Conservation (phyloP, 2,113 vertebrate genomes). For the Pituophis catenifer region DNA sequence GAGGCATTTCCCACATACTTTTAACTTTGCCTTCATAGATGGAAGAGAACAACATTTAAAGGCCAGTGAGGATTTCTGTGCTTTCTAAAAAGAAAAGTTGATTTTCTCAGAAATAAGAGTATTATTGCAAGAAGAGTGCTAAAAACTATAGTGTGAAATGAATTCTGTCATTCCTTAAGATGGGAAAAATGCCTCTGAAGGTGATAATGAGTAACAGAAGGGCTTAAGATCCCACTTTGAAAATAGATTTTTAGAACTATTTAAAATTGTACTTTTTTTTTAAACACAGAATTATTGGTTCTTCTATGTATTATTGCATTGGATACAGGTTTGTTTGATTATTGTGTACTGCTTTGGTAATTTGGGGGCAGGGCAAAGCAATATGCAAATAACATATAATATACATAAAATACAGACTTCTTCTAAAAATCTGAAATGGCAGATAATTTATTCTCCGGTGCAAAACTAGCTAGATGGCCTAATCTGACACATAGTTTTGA, state of each 20-base stretch:
- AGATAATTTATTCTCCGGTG: neutral
- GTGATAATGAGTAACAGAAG: neutral
- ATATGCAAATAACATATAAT: neutral
- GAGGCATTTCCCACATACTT: neutral
- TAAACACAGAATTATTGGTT: neutral
- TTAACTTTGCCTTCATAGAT: neutral
- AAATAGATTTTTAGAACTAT: neutral
- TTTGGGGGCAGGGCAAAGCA: neutral
- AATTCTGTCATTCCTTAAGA: neutral
- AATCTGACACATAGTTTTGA: neutral
- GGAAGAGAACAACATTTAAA: neutral
- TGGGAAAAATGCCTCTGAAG: neutral
- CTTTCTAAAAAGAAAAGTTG: neutral
- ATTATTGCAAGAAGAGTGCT: neutral
- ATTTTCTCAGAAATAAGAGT: neutral
- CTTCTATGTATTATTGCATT: neutral
- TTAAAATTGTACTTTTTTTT: neutral
- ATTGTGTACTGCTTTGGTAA: neutral
- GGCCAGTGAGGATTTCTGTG: neutral
- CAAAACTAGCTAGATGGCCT: neutral
- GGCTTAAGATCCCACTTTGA: neutral
- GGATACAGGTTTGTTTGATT: neutral
- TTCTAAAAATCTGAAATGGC: neutral
- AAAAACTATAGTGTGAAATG: neutral
- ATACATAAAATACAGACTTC: neutral